Evolutionary conservation across 2,113 vertebrate genomes (phyloP).

Genomic region (Perccottus glenii): DNA sequence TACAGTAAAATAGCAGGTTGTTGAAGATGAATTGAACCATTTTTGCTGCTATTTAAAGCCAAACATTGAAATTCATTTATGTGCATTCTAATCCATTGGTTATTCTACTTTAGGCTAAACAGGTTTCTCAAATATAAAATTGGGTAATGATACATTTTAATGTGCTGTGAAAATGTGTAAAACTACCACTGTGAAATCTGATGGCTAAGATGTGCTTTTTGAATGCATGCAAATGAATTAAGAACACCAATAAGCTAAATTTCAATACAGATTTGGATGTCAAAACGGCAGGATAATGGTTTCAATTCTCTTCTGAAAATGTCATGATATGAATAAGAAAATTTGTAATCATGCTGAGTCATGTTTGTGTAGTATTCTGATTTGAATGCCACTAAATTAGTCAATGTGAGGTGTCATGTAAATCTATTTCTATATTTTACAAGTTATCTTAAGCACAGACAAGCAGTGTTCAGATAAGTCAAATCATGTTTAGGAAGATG

Average conservation of each 20-base stretch:
- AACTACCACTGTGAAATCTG: conserved; percentile 28
- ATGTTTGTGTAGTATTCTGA: conserved; percentile 47
- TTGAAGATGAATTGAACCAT: conserved; percentile 80
- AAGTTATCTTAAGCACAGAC: conserved; percentile 5
- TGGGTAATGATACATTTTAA: too few relatives aligned
- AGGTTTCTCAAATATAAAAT: too few relatives aligned
- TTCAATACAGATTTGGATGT: conserved; percentile 68
- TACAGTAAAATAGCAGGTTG: conserved; percentile 65
- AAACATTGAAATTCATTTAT: conserved; percentile 76
- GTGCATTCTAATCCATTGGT: conserved; percentile 41
- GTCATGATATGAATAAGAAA: conserved; percentile 64
- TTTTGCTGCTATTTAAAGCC: conserved; percentile 85
- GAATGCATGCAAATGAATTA: conserved; percentile 65
- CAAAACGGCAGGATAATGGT: conserved; percentile 88
- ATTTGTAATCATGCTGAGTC: conserved; percentile 66
- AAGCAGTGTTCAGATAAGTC: conserved; percentile 18
- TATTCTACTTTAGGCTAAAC: not conserved
- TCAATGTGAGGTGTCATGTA: conserved; percentile 49
- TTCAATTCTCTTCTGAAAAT: conserved; percentile 73
- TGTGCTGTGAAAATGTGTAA: conserved; percentile 12
- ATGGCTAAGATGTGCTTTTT: conserved; percentile 47
- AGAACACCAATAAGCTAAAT: conserved; percentile 68
- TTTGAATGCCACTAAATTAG: conserved; percentile 22
- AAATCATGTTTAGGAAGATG: conserved; percentile 40
- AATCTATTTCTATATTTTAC: conserved; percentile 11